These are phyloP conservation scores for Apogon talboti DNA, from an alignment of 2,797 vertebrate genomes.

Conservation along the genomic window DNA sequence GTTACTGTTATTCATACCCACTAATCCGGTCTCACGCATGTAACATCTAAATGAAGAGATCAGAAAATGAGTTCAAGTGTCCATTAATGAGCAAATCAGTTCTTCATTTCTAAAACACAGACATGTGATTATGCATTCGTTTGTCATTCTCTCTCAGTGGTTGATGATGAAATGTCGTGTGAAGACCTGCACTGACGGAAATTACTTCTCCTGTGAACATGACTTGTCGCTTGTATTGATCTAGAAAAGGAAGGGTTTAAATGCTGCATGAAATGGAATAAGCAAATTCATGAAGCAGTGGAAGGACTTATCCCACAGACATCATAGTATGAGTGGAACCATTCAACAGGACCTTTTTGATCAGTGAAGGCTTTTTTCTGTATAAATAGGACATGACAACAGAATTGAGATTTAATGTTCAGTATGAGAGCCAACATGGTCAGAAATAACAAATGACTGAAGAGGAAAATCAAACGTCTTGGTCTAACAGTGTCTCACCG, in stretches of 20 bases:
- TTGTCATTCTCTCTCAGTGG: conserved; percentile 37
- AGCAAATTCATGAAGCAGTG: conserved; percentile 17
- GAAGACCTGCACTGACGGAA: conserved; percentile 18
- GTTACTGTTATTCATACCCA: conserved; percentile 4
- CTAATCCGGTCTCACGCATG: neutral
- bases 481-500: conserved; percentile 4
- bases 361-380: conserved; percentile 36
- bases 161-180: conserved; percentile 25
- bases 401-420: conserved; percentile 11
- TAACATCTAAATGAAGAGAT: neutral
- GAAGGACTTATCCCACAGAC: conserved; percentile 24
- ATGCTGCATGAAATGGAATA: conserved; percentile 46
- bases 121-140: conserved; percentile 34
- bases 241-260: conserved; percentile 27
- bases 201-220: conserved; percentile 18
- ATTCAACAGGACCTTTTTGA: conserved; percentile 37
- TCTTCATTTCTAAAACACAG: conserved; percentile 30
- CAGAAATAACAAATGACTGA: conserved; percentile 16
- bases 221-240: conserved; percentile 37
- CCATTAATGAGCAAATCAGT: conserved; percentile 23
- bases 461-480: neutral
- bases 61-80: conserved; percentile 23
- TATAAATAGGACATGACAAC: conserved; percentile 36
- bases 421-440: neutral
- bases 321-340: conserved; percentile 24